phyloP scores from a whole-genome alignment of 2,888 invertebrate genomes.

The Stenodera caucasica region DNA sequence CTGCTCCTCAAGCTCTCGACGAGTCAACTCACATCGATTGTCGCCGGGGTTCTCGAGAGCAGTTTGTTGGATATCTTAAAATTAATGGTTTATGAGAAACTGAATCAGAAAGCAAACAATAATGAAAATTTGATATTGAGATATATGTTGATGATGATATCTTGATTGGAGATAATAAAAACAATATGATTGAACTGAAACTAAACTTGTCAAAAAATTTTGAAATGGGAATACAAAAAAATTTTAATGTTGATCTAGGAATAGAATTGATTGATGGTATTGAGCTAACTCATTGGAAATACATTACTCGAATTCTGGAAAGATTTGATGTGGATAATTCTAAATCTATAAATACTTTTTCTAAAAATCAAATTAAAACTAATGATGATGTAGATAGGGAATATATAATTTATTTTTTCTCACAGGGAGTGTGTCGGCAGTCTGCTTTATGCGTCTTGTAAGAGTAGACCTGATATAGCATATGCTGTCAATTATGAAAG shows the following conservation, averaged over 20 bases:
- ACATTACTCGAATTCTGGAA: neutral
- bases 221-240: neutral
- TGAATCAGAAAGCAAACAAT: no score
- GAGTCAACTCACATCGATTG: no score
- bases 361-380: neutral
- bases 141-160: no score
- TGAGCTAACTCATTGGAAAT: neutral
- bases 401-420: constrained; percentile 5
- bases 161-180: no score
- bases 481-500: constrained; percentile 34
- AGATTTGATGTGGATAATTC: neutral
- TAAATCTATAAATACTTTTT: no score
- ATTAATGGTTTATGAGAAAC: no score
- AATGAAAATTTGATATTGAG: no score
- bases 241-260: neutral
- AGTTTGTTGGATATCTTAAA: no score
- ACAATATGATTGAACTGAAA: no score
- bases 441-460: constrained; percentile 31
- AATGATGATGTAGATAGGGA: neutral
- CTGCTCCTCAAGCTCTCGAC: no score
- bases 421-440: constrained; percentile 36
- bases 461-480: constrained; percentile 35
- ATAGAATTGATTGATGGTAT: neutral
- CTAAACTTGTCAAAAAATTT: neutral
- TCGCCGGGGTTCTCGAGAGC: no score